Evolutionary conservation across 2,888 invertebrate genomes (phyloP), one percentile per base, ranked within the genome.

Genomic region (Rhodophaea formosa): DNA sequence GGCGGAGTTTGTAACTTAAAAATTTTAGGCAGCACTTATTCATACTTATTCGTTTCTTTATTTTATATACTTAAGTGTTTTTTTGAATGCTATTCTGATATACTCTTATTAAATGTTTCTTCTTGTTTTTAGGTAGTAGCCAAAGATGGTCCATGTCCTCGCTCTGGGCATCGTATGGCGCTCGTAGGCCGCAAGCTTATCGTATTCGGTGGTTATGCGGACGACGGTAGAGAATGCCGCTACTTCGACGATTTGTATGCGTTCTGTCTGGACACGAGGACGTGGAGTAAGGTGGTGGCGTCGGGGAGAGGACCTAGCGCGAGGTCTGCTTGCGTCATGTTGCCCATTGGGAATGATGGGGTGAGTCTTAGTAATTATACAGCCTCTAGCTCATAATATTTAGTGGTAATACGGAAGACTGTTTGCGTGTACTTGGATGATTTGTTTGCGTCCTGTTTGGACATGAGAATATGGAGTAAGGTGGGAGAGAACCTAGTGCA

Each of bases 131-230:
- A 86, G 87, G 81, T 87, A 5, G 71, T 79, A 45, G 79, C 90
- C 3, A 80, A 88, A 0, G 86, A 89, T 54, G 97, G 96, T 0
- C 98, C 98, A 0, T 95, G 95, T n/a, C 93, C 97, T 0, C 84
- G 92, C 7, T 91, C 91, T 0, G 96, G 98, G 0, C 98, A 98
- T 82, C 92, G 98, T 60, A 98, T 98, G 98, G 94, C 94, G 1
- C 92, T 93, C 1, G 79, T 94, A 0, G 97, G 96, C 65, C 96
- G 96, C 66, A 94, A 94, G 70, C 82, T 98, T 1, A 88, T 97
- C 62, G 90, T 98, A 6, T 98, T 98, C 90, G 98, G 98, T 0
- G 98, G 98, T 0, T 98, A 97, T 83, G 94, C 96, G 74, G 98
- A 98, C 84, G 98, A 97, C 80, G 93, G 95, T 1, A 92, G 96